Percentiles rank a stretch among this genome's conserved stretches.
Conservation (phyloP, 2,113 vertebrate genomes). For the Limanda limanda region DNA sequence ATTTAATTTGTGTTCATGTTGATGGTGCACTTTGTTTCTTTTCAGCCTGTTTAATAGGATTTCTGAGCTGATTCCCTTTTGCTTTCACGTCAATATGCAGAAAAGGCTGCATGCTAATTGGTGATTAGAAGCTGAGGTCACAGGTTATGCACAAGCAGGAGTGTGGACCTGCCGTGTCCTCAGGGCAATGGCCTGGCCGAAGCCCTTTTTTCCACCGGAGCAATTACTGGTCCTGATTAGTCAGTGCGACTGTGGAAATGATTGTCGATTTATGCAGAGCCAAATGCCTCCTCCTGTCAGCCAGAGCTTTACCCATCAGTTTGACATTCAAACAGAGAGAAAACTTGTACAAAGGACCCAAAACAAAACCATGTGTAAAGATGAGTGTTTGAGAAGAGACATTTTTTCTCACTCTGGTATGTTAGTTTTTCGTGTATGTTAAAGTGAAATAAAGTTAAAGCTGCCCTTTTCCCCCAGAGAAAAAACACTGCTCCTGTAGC, state of each 20-base stretch:
- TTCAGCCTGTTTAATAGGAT: constrained; percentile 43
- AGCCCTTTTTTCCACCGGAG: constrained; percentile 22
- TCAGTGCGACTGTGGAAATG: constrained; percentile 41
- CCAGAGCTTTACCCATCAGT: neutral
- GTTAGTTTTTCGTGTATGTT: too few species aligned
- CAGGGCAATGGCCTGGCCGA: constrained; percentile 37
- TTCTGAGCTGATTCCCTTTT: constrained; percentile 32
- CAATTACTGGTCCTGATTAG: constrained; percentile 65
- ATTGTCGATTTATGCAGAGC: constrained; percentile 55
- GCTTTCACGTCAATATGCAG: constrained; percentile 56
- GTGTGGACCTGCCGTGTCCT: constrained; percentile 49
- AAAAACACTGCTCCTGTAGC: too few species aligned
- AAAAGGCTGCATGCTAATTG: constrained; percentile 73
- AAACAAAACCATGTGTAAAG: neutral
- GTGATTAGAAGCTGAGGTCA: constrained; percentile 67
- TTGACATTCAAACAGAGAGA: neutral
- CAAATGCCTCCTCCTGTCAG: constrained; percentile 13
- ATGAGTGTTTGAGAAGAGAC: neutral
- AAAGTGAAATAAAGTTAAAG: too few species aligned
- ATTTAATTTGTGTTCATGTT: constrained; percentile 29
- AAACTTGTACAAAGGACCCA: neutral
- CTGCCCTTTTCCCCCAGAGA: too few species aligned
- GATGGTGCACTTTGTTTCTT: constrained; percentile 45
- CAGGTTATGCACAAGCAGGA: constrained; percentile 46
- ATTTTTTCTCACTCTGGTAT: too few species aligned